phyloP scores from a whole-genome alignment of 1,140 invertebrate species.

The Drosophila neocordata region DNA sequence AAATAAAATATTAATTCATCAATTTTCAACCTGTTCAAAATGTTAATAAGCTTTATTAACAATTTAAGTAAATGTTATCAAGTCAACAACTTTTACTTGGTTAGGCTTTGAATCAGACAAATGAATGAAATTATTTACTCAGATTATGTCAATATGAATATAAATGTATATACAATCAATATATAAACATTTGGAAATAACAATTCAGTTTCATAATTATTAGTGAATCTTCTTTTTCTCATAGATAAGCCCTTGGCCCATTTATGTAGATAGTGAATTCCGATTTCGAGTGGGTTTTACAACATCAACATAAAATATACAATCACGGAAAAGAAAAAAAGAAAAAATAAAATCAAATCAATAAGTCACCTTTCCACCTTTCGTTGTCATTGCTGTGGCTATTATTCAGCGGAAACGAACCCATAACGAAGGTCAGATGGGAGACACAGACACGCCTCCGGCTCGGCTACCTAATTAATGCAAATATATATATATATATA shows the following conservation, averaged over 20 bases:
- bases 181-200: not conserved
- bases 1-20: too few species aligned
- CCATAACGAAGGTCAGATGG: constrained; percentile 9
- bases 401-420: not conserved
- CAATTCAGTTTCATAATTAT: not conserved
- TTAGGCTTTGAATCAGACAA: too few species aligned
- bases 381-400: not conserved
- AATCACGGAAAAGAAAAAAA: too few species aligned
- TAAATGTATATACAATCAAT: too few species aligned
- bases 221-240: not conserved
- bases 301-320: not conserved
- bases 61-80: too few species aligned
- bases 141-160: too few species aligned
- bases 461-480: constrained; percentile 9
- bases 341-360: too few species aligned
- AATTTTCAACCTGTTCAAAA: too few species aligned
- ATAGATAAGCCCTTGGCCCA: not conserved
- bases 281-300: not conserved
- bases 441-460: constrained; percentile 9
- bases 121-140: too few species aligned
- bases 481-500: not conserved
- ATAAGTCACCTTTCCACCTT: not conserved
- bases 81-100: too few species aligned
- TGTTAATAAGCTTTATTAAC: too few species aligned
- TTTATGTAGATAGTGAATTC: not conserved